Base-by-base conservation (phyloP, 2,888 invertebrate species). In the Gastracanthus pulcherrimus region DNA sequence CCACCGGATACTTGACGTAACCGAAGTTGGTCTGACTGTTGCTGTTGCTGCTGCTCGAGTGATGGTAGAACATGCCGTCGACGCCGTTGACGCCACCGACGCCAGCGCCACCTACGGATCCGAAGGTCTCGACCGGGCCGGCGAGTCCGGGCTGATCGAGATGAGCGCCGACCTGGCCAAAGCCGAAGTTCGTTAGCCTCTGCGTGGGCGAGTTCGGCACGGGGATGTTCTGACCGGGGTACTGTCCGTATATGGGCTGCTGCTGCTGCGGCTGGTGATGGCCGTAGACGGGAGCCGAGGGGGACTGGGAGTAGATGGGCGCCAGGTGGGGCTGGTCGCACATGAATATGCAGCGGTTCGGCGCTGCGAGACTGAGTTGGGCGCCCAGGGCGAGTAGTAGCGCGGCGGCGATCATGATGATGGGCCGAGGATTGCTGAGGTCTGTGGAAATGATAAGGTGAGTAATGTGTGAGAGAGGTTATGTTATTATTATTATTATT, bases 21-120 rank as follows among this genome's bases (percentile, higher is more conserved):
- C 82, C 76, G 31, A 41, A 16, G 31, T 34, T 64, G 64, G 23
- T 19, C 34, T 64, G 64, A 58, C n/a, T 16, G 23, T 69, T 19
- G 34, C 62, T 19, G n/a, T 16, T 45, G 31, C 62, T 16, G 62
- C 41, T 51, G 23, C 58, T 26, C 13, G 16, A 3, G 2, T 16
- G 1, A 3, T n/a, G n/a, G n/a, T n/a, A n/a, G n/a, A n/a, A n/a
- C n/a, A n/a, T n/a, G n/a, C n/a, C n/a, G n/a, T n/a, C n/a, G n/a
- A n/a, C n/a, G n/a, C n/a, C n/a, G n/a, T n/a, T n/a, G n/a, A n/a
- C n/a, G n/a, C n/a, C n/a, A n/a, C n/a, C n/a, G n/a, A n/a, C n/a
- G n/a, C n/a, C n/a, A n/a, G n/a, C n/a, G n/a, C n/a, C n/a, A n/a
- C n/a, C n/a, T n/a, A n/a, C n/a, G n/a, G n/a, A n/a, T n/a, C n/a